Evolutionary conservation across 2,888 invertebrate species (phyloP).

Genomic region (Nymphalis urticae): DNA sequence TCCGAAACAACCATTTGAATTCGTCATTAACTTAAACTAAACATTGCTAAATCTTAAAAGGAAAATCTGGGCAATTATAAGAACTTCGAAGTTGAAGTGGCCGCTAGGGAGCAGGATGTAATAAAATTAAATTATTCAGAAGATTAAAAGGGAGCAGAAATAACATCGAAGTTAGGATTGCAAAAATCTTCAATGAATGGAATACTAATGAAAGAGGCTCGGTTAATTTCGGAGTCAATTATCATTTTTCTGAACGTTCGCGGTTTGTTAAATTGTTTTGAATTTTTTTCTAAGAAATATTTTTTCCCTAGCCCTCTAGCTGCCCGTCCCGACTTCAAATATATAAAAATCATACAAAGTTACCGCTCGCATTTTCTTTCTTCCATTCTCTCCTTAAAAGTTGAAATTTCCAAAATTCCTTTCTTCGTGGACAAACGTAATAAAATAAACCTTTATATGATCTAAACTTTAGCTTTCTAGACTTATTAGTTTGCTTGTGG

Average conservation of each 20-base stretch:
- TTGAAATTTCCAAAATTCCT: too few relatives aligned
- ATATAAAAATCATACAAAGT: too few relatives aligned
- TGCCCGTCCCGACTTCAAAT: neutral
- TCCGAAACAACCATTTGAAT: neutral
- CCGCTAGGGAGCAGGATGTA: slow-evolving; percentile 22
- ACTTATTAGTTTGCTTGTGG: too few relatives aligned
- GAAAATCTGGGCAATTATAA: slow-evolving; percentile 17
- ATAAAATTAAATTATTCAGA: slow-evolving; percentile 37
- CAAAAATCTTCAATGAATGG: slow-evolving; percentile 28
- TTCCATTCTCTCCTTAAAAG: too few relatives aligned
- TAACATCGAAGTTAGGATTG: slow-evolving; percentile 24
- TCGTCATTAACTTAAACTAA: neutral
- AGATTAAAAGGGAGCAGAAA: slow-evolving; percentile 29
- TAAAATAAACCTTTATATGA: too few relatives aligned
- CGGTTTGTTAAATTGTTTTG: neutral
- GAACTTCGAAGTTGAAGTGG: slow-evolving; percentile 24
- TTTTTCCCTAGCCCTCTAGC: neutral
- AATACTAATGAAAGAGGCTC: slow-evolving; percentile 27
- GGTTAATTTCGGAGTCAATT: slow-evolving; percentile 14
- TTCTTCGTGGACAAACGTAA: too few relatives aligned
- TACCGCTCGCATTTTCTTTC: too few relatives aligned
- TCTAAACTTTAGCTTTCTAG: too few relatives aligned
- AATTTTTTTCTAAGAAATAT: neutral
- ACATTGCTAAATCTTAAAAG: neutral
- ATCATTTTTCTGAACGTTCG: slow-evolving; percentile 22